Percentiles rank a stretch among this genome's conserved stretches.
These are phyloP conservation scores for Smithornis capensis DNA, from an alignment of 2,113 vertebrate species.

Conservation along the genomic window DNA sequence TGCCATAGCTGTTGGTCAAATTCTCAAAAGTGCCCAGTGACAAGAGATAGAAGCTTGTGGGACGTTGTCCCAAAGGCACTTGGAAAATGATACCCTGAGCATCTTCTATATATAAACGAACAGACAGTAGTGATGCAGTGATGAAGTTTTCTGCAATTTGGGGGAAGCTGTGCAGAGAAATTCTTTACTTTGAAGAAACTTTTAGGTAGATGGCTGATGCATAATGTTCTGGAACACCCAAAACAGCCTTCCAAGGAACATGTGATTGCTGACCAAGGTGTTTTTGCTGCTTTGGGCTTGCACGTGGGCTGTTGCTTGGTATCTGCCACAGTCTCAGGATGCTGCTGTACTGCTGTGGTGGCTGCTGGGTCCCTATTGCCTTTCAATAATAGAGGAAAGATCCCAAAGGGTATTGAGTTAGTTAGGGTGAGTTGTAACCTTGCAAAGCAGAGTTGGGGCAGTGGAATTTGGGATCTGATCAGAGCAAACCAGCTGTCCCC, in stretches of 20 bases:
- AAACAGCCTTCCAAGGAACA: not conserved
- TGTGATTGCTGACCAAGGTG: not conserved
- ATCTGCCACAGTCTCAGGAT: not conserved
- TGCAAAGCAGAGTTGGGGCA: not conserved
- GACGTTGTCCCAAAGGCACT: not conserved
- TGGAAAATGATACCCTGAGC: constrained; percentile 1
- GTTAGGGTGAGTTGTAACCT: not conserved
- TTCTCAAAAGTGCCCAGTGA: constrained; percentile 7
- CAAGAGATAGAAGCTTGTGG: not conserved
- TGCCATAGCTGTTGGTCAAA: constrained; percentile 17
- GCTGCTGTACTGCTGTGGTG: not conserved
- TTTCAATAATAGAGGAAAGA: not conserved
- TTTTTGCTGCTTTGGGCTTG: not conserved
- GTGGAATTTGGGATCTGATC: not conserved
- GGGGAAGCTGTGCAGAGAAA: not conserved
- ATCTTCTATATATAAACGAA: not conserved
- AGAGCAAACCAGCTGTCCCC: not conserved
- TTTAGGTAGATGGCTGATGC: not conserved
- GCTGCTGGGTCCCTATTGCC: not conserved
- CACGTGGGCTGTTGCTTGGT: not conserved
- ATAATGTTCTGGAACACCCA: not conserved
- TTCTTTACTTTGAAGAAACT: not conserved
- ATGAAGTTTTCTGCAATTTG: not conserved
- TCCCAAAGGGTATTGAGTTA: not conserved
- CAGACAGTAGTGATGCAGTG: not conserved